phyloP scores from a whole-genome alignment of 2,113 vertebrate species.

The Oenanthe melanoleuca region DNA sequence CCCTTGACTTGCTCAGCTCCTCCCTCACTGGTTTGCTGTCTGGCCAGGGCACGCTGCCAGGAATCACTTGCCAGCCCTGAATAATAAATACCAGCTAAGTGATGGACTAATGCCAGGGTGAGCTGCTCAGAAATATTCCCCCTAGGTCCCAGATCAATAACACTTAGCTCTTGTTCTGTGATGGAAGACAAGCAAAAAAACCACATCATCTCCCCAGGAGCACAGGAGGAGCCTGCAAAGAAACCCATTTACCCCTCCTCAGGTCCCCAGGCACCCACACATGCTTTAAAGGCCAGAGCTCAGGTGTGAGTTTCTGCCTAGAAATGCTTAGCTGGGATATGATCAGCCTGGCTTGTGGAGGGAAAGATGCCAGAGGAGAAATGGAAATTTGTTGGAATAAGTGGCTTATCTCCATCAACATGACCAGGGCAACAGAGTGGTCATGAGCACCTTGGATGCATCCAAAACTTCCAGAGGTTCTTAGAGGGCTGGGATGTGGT shows the following conservation, averaged over 20 bases:
- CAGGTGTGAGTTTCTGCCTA: not conserved
- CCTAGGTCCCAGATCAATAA: constrained; percentile 80
- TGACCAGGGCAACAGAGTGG: not conserved
- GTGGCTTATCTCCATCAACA: not conserved
- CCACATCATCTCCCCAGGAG: constrained; percentile 81
- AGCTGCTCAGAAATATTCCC: constrained; percentile 79
- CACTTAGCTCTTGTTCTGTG: constrained; percentile 83
- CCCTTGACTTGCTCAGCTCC: constrained; percentile 59
- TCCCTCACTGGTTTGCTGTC: constrained; percentile 36
- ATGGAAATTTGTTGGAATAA: rapidly evolving
- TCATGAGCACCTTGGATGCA: not conserved
- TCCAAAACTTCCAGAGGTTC: not conserved
- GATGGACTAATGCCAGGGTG: constrained; percentile 78
- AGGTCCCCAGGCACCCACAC: not conserved
- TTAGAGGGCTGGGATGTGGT: not conserved
- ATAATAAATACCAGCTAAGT: constrained; percentile 85
- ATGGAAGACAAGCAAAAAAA: constrained; percentile 80
- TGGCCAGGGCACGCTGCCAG: constrained; percentile 70
- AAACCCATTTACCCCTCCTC: constrained; percentile 14
- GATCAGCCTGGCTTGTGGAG: not conserved
- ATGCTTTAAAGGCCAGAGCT: not conserved
- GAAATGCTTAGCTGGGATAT: not conserved
- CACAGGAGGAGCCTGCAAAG: constrained; percentile 1
- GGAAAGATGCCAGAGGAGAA: not conserved
- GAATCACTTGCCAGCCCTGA: constrained; percentile 75